Evolutionary conservation across 1,140 invertebrate species (phyloP).

Genomic region (Lasioglossum baleicum): DNA sequence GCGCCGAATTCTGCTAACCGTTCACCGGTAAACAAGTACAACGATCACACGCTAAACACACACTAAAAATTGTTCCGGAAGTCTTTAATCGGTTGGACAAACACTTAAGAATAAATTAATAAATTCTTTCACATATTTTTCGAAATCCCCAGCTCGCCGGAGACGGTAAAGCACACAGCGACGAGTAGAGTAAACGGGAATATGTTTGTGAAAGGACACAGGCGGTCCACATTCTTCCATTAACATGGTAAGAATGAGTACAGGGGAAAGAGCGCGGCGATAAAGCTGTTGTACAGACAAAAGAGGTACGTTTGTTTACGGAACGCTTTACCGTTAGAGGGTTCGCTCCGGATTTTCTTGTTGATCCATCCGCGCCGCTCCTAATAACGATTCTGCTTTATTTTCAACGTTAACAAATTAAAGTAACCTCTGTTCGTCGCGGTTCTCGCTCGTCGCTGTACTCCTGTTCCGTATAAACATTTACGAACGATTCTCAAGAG

Average conservation of each 20-base stretch:
- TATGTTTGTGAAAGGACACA: slow-evolving; percentile 49
- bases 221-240: slow-evolving; percentile 54
- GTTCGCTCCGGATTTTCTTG: slow-evolving; percentile 65
- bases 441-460: slow-evolving; percentile 17
- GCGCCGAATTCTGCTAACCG: too few relatives aligned
- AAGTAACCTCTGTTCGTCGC: slow-evolving; percentile 23
- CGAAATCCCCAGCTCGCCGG: too few relatives aligned
- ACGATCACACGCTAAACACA: too few relatives aligned
- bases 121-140: not conserved
- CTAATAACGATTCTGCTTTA: slow-evolving; percentile 69
- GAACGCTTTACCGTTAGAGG: slow-evolving; percentile 66
- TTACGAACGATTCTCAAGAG: slow-evolving; percentile 17
- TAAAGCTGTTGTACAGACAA: slow-evolving; percentile 51
- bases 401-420: slow-evolving; percentile 70
- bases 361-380: slow-evolving; percentile 63
- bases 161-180: not conserved
- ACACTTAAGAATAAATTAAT: too few relatives aligned
- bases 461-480: slow-evolving; percentile 37
- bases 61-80: too few relatives aligned
- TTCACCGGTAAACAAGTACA: not conserved
- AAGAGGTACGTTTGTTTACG: slow-evolving; percentile 64
- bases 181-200: slow-evolving; percentile 34
- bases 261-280: slow-evolving; percentile 27
- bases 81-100: too few relatives aligned
- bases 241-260: slow-evolving; percentile 49